Conservation (phyloP, 2,113 vertebrate genomes). For the Murina feae region DNA sequence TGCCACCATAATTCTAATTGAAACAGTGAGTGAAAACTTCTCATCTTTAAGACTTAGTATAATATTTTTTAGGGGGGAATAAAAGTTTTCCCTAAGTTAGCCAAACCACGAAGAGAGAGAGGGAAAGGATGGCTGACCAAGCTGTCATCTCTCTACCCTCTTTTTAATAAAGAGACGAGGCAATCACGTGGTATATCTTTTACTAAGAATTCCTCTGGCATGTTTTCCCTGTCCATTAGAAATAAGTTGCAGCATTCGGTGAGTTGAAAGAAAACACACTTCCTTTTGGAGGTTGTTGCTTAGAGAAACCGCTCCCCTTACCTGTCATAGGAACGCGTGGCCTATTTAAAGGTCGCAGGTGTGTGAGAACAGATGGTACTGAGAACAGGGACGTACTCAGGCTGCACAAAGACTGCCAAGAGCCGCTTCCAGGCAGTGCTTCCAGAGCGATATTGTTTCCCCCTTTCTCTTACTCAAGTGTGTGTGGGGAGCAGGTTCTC, state of each 20-base stretch:
- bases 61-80: not conserved
- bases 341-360: slow-evolving; percentile 38
- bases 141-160: not conserved
- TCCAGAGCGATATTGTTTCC: not conserved
- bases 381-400: not conserved
- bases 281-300: not conserved
- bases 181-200: not conserved
- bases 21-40: not conserved
- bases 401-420: not conserved
- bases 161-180: not conserved
- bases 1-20: not conserved
- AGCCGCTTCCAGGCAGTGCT: not conserved
- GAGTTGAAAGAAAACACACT: not conserved
- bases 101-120: not conserved
- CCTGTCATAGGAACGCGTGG: not conserved
- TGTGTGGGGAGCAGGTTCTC: not conserved
- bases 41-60: not conserved
- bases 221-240: not conserved
- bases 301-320: not conserved
- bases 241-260: not conserved
- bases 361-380: slow-evolving; percentile 28
- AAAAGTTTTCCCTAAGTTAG: not conserved
- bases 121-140: not conserved
- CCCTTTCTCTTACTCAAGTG: not conserved
- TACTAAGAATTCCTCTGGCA: not conserved